phyloP scores from a whole-genome alignment of 2,797 vertebrate species.

The Premnoplex brunnescens region DNA sequence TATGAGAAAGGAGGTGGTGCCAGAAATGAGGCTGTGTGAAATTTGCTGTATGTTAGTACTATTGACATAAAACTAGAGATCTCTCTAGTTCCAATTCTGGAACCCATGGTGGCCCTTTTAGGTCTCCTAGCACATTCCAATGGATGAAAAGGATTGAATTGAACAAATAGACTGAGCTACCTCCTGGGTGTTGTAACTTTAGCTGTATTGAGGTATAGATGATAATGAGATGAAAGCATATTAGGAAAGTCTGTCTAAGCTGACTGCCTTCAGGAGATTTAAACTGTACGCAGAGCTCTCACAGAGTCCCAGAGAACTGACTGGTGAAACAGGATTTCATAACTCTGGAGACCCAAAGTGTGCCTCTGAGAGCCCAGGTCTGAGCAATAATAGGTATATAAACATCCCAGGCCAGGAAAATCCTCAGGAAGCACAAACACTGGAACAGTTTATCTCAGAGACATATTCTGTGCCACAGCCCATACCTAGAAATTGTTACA shows the following conservation, averaged over 20 bases:
- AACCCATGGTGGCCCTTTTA: background rate
- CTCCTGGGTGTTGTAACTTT: background rate
- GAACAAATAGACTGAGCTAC: background rate
- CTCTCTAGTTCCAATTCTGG: background rate
- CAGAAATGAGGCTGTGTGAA: background rate
- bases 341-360: background rate
- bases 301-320: background rate
- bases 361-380: background rate
- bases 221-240: background rate
- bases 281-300: background rate
- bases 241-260: background rate
- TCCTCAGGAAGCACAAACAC: background rate
- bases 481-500: background rate
- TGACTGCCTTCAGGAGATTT: background rate
- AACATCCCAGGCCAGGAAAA: background rate
- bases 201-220: accelerated
- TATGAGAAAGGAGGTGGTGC: background rate
- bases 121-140: background rate
- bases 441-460: background rate
- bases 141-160: background rate
- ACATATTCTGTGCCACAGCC: background rate
- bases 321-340: background rate
- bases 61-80: background rate
- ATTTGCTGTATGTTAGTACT: background rate
- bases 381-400: background rate